phyloP scores from a whole-genome alignment of 1,140 invertebrate genomes.

The Aphis craccivora region DNA sequence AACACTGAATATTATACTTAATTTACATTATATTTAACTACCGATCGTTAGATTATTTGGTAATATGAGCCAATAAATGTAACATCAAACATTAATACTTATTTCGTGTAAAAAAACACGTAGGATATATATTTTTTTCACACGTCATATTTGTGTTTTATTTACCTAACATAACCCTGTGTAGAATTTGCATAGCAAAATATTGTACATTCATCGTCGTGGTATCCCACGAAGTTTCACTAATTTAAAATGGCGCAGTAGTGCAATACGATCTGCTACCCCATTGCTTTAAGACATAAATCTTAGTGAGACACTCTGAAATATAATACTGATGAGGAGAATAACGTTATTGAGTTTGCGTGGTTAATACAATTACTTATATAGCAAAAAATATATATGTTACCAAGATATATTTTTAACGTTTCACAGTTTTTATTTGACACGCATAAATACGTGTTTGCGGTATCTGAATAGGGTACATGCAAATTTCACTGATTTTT shows the following conservation, averaged over 20 bases:
- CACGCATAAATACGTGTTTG: not conserved
- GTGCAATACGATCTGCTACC: not conserved
- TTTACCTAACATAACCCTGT: no score
- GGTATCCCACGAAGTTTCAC: not conserved
- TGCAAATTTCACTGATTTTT: no score
- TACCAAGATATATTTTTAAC: not conserved
- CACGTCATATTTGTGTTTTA: no score
- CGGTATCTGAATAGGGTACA: not conserved
- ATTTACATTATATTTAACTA: no score
- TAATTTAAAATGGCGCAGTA: not conserved
- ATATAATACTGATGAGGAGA: not conserved
- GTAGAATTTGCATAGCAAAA: not conserved
- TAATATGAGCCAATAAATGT: no score
- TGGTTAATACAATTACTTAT: not conserved
- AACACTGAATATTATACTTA: not conserved
- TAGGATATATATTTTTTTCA: no score
- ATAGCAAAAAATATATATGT: not conserved
- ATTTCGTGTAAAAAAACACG: no score
- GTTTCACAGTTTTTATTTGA: not conserved
- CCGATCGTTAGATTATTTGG: no score
- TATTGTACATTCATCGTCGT: not conserved
- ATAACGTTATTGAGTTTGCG: not conserved
- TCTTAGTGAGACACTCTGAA: not conserved
- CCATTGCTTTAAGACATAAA: constrained; percentile 16
- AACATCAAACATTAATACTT: no score